These are phyloP conservation scores for Alaudala cheleensis DNA, from an alignment of 2,113 vertebrate genomes.

Conservation along the genomic window DNA sequence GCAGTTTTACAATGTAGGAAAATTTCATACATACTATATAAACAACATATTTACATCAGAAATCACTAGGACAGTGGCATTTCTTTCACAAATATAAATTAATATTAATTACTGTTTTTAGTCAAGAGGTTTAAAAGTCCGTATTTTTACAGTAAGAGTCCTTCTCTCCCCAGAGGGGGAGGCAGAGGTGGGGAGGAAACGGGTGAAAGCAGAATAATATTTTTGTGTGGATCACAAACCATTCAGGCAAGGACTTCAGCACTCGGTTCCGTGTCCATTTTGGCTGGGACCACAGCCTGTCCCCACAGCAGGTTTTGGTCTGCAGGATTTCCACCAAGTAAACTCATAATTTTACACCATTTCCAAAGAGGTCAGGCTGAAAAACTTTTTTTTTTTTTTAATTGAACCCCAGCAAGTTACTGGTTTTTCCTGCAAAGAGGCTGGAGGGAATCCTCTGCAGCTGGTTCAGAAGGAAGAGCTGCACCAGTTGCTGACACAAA, in stretches of 20 bases:
- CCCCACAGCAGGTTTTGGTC: constrained; percentile 36
- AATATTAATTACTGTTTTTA: constrained; percentile 85
- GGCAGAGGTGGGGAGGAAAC: constrained; percentile 24
- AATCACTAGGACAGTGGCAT: constrained; percentile 92
- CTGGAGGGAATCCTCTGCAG: background rate
- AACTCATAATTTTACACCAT: background rate
- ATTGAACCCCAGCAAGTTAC: background rate
- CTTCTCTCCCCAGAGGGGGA: constrained; percentile 44
- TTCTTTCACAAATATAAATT: constrained; percentile 97
- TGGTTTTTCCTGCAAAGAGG: constrained; percentile 1
- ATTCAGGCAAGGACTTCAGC: background rate
- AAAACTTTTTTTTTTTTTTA: background rate
- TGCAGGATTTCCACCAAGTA: constrained; percentile 10
- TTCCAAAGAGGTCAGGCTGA: background rate
- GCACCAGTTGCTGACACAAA: background rate
- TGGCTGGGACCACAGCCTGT: background rate
- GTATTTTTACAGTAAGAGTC: constrained; percentile 73
- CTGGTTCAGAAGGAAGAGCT: background rate
- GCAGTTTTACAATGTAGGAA: constrained; percentile 92
- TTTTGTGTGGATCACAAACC: constrained; percentile 50
- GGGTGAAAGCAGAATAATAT: constrained; percentile 51
- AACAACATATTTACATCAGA: constrained; percentile 97
- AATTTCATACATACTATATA: constrained; percentile 99
- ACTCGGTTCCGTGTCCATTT: background rate
- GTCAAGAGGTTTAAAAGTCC: constrained; percentile 80